Evolutionary conservation across 2,888 invertebrate genomes (phyloP).

Genomic region (Phyllotreta striolata): DNA sequence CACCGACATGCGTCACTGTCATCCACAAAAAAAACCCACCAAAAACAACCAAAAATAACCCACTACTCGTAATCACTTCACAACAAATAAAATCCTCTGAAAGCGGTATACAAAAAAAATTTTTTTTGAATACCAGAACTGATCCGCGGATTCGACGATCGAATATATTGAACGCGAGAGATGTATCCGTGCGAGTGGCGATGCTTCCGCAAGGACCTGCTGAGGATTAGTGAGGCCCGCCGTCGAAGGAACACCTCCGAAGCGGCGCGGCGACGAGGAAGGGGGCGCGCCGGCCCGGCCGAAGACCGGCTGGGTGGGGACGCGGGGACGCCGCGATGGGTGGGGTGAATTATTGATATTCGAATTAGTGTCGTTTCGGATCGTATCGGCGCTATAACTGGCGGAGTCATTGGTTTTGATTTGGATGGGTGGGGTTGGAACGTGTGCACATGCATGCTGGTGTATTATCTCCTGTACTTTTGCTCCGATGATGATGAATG

Average conservation of each 20-base stretch:
- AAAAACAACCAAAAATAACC: too few species aligned
- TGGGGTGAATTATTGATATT: constrained; percentile 60
- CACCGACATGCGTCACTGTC: too few species aligned
- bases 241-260: constrained; percentile 55
- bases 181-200: constrained; percentile 38
- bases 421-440: constrained; percentile 49
- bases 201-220: constrained; percentile 48
- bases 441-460: too few species aligned
- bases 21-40: too few species aligned
- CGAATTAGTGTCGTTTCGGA: constrained; percentile 58
- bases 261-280: constrained; percentile 53
- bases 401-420: constrained; percentile 57
- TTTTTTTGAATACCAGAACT: too few species aligned
- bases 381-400: constrained; percentile 56
- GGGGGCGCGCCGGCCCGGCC: constrained; percentile 54
- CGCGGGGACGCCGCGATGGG: constrained; percentile 46
- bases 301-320: constrained; percentile 50
- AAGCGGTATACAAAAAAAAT: too few species aligned
- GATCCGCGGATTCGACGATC: too few species aligned
- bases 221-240: constrained; percentile 53
- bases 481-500: too few species aligned
- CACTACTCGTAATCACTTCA: too few species aligned
- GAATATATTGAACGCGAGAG: too few species aligned
- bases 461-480: too few species aligned
- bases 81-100: too few species aligned